Evolutionary conservation across 2,888 invertebrate species (phyloP).

Genomic region (Ophion obscuratus): DNA sequence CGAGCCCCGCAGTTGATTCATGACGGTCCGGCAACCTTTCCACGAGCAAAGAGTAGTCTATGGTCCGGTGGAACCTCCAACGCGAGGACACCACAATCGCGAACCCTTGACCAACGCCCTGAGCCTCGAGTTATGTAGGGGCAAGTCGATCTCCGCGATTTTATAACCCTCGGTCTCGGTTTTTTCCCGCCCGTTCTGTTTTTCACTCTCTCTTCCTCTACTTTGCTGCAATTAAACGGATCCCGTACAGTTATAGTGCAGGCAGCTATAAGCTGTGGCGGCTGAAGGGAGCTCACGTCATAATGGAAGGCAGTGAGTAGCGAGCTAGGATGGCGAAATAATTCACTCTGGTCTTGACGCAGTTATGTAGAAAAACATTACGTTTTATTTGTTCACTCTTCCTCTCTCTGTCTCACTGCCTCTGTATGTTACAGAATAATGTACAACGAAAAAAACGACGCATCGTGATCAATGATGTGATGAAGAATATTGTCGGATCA

Average conservation of each 20-base stretch:
- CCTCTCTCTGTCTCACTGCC: not conserved
- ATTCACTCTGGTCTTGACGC: constrained; percentile 36
- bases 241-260: constrained; percentile 6
- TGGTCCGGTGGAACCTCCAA: constrained; percentile 42
- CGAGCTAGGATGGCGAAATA: constrained; percentile 24
- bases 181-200: constrained; percentile 14
- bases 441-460: constrained; percentile 50
- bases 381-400: constrained; percentile 16
- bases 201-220: constrained; percentile 11
- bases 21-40: constrained; percentile 53
- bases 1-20: constrained; percentile 62
- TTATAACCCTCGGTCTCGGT: constrained; percentile 34
- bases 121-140: constrained; percentile 44
- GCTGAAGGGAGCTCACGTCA: constrained; percentile 19
- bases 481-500: constrained; percentile 4
- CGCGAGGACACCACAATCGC: not conserved
- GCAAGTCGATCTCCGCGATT: constrained; percentile 48
- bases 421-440: constrained; percentile 57
- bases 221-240: constrained; percentile 50
- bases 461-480: not conserved
- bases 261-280: not conserved
- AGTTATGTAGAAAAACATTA: constrained; percentile 40
- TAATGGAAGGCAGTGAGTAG: constrained; percentile 23
- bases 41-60: constrained; percentile 41
- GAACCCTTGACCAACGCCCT: constrained; percentile 31